A percentile compares a stretch with the other conserved stretches of the same genome.
These are phyloP conservation scores for Drosophila neonasuta DNA, from an alignment of 2,888 invertebrate species.

Conservation along the genomic window DNA sequence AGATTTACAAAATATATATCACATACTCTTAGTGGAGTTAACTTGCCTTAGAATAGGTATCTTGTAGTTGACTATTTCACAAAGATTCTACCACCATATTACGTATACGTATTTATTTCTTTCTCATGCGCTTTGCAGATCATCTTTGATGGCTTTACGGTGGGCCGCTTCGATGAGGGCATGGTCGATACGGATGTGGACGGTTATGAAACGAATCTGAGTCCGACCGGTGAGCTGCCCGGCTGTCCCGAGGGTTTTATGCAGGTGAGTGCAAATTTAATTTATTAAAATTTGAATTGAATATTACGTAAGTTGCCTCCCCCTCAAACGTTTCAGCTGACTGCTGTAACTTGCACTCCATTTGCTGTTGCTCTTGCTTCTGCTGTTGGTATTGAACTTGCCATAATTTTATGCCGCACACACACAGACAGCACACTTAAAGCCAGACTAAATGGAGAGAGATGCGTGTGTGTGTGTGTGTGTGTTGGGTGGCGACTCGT, in stretches of 20 bases:
- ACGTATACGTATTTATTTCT: slow-evolving; percentile 12
- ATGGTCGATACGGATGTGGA: slow-evolving; percentile 82
- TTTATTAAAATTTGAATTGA: slow-evolving; percentile 67
- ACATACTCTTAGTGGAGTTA: too few species aligned
- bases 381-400: slow-evolving; percentile 43
- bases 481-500: slow-evolving; percentile 8
- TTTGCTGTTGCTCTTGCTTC: slow-evolving; percentile 39
- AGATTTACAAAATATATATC: too few species aligned
- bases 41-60: background rate
- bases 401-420: slow-evolving; percentile 63
- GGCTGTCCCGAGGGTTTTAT: slow-evolving; percentile 95
- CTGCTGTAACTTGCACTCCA: slow-evolving; percentile 65
- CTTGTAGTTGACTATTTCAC: background rate
- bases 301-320: slow-evolving; percentile 57
- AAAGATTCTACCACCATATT: background rate
- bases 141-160: slow-evolving; percentile 93
- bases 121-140: slow-evolving; percentile 82
- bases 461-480: background rate
- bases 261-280: slow-evolving; percentile 85
- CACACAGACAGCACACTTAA: slow-evolving; percentile 12
- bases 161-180: slow-evolving; percentile 90
- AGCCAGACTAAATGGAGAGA: slow-evolving; percentile 2
- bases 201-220: slow-evolving; percentile 82
- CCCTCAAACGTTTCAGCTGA: background rate
- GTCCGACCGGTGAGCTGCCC: slow-evolving; percentile 85